Base-by-base conservation (phyloP, 2,797 vertebrate genomes). In the Sebastes paucispinis region DNA sequence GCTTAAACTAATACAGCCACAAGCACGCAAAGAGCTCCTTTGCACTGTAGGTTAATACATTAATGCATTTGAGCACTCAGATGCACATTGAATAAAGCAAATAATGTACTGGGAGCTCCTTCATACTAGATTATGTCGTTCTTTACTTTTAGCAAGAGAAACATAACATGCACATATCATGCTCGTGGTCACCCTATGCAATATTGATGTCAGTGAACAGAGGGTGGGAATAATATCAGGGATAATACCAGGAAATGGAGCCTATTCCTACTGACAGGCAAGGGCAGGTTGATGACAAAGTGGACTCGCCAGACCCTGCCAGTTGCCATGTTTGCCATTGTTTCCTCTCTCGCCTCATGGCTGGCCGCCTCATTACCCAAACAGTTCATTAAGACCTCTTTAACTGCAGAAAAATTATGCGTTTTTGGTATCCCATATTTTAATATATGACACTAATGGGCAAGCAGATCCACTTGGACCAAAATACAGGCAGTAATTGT, bases 351-450 rank as follows among this genome's bases (percentile, higher is more conserved):
- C 43, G 76, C 67, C 79, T 80, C 79, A 32, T 73, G 70, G 74
- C 81, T 81, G 52, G 4, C 54, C 2, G 79, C 71, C 79, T 89
- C 85, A 86, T 92, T 91, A 89, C 75, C 85, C 82, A 84, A 76
- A 85, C 55, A 8, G 75, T 89, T 89, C 75, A 93, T 92, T 92
- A 91, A 88, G 79, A 87, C 31, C 79, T 80, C 54, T 87, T 91
- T 90, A 88, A 85, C 77, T 73, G 75, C 65, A 79, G 83, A 82
- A 87, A 89, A 89, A 85, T 9, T 0, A 85, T 29, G 59, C 65
- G 60, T 70, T 85, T 88, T 86, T 87, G 72, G 81, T 64, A 70
- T 71, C 54, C 52, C 63, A 62, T 27, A 73, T 86, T 91, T 91
- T 80, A 86, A 86, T 80, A 69, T 79, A 73, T 77, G 87, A 63